Percentiles rank a stretch among this genome's conserved stretches.
These are phyloP conservation scores for Tautogolabrus adspersus DNA, from an alignment of 2,113 vertebrate genomes.

Conservation along the genomic window DNA sequence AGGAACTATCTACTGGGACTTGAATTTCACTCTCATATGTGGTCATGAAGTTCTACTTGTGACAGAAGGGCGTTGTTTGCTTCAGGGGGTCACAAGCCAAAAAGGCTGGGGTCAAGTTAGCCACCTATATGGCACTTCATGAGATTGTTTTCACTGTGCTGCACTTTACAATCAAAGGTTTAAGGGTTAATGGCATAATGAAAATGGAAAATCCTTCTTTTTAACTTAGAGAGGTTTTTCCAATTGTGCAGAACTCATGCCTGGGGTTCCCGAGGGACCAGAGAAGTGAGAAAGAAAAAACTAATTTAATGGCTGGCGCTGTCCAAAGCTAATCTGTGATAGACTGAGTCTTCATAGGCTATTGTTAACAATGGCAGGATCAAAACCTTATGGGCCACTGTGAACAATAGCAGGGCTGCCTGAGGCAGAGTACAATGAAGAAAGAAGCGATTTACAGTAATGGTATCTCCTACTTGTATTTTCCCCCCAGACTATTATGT, in stretches of 20 bases:
- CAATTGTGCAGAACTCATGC: constrained; percentile 49
- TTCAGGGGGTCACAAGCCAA: neutral
- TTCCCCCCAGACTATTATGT: constrained; percentile 41
- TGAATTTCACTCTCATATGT: no score
- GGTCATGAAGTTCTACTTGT: no score
- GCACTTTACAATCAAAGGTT: constrained; percentile 15
- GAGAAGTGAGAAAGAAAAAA: constrained; percentile 35
- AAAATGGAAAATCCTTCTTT: constrained; percentile 59
- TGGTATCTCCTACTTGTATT: constrained; percentile 52
- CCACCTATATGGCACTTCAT: neutral
- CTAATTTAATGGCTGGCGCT: constrained; percentile 48
- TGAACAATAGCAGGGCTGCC: constrained; percentile 53
- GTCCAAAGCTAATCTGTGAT: constrained; percentile 64
- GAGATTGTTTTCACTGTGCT: neutral
- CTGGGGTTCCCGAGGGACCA: constrained; percentile 40
- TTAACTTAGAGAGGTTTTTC: constrained; percentile 51
- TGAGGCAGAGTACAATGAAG: constrained; percentile 36
- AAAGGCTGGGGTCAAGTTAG: neutral
- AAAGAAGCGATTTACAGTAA: constrained; percentile 64
- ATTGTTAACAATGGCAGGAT: constrained; percentile 57
- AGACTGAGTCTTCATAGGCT: constrained; percentile 49
- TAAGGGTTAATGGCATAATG: constrained; percentile 56
- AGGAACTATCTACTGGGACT: no score
- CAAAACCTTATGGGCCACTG: constrained; percentile 54
- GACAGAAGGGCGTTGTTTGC: no score